Base-by-base conservation (phyloP, 2,888 invertebrate species). In the Drosophila borborema region DNA sequence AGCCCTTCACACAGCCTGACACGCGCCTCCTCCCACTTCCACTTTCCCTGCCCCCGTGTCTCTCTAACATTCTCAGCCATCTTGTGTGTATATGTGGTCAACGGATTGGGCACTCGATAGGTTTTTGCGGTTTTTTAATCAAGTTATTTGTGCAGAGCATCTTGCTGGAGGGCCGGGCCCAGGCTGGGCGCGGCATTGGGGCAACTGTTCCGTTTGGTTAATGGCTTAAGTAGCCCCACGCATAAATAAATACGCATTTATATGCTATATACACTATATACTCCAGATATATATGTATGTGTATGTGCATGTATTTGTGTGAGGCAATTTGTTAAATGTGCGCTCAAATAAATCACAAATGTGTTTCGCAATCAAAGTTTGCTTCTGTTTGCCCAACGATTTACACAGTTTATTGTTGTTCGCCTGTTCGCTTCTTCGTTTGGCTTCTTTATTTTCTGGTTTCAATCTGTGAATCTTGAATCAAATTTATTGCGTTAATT, bases 101-200 rank as follows among this genome's bases (percentile, higher is more conserved):
- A 72, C 77, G 82, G 71, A 82, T 80, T 82, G 81, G 77, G 74
- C 77, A 71, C 76, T 83, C 90, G 77, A 87, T 90, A 82, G 90
- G 87, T 90, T 87, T 87, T 82, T 87, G 90, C 90, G 87, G 87
- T 87, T 87, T 90, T 87, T 87, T 87, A 90, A 87, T 87, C 87
- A 90, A 87, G 87, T 90, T 87, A 86, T 90, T 87, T 88, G 74
- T 71, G 70, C 83, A 76, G 61, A 66, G 55, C 62, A 74, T 72
- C 72, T 77, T 34, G 20, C 41, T 41, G 46, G 58, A 18, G 20
- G 48, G n/a, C 23, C 6, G 6, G 23, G 2, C 9, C 14, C n/a
- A n/a, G 20, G 20, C 34, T 1, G 45, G 3, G 3, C 12, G n/a
- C 1, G 20, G 14, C 7, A 1, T 3, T 5, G 49, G 40, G 40